Base-by-base conservation (phyloP, 2,113 vertebrate genomes). In the Hydropotes inermis region DNA sequence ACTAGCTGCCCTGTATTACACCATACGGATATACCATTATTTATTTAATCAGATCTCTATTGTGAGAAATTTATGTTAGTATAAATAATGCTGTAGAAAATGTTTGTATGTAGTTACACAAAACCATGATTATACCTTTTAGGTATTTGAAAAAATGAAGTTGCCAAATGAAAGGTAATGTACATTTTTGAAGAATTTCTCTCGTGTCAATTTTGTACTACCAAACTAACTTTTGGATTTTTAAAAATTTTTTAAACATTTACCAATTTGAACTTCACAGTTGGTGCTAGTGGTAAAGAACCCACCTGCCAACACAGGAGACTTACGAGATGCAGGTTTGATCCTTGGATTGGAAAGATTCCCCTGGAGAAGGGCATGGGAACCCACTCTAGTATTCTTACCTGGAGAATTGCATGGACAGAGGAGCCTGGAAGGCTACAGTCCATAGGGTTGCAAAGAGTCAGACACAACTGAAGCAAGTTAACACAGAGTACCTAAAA, bases 311-410 rank as follows among this genome's bases (percentile, higher is more conserved):
- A 76, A 76, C 6, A 25, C 11, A 76, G 36, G 23, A 76, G 36
- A 76, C 7, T 1, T 43, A 21, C 39, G n/a, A 39, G 12, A 43
- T 0, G 0, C 23, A 76, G 70, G 11, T 76, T 76, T 1, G 1
- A 27, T 43, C 12, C 23, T 43, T 76, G 39, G 23, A 43, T 27
- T 43, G 23, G 70, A 43, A 76, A 76, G 36, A 76, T 27, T 23
- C n/a, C n/a, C 67, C n/a, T 70, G n/a, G 36, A 76, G 70, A 76
- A 76, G 36, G 70, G 6, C 36, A 14, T 76, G 36, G 36, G 11
- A 76, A 76, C 36, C 70, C 70, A 7, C 23, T 43, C 36, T 6
- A 76, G 36, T 76, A 43, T 43, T 43, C 70, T 39, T 76, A 76
- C 23, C 36, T 27, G 36, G 70, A 27, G 39, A 76, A 43, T 43